Conservation (phyloP, 2,888 invertebrate genomes). For the Romanomermis culicivorax region DNA sequence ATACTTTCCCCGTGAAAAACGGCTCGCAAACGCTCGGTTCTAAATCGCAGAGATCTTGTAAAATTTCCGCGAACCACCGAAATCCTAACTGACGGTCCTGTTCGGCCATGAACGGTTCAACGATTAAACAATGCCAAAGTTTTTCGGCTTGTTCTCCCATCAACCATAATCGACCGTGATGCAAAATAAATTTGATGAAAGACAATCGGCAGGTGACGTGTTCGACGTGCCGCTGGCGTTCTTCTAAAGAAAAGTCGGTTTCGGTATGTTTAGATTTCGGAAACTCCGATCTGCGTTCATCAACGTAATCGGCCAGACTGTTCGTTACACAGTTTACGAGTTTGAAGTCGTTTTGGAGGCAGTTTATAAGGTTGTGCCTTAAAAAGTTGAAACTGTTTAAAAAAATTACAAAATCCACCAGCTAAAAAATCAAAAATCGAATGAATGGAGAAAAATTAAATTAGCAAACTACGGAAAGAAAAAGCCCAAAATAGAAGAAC, state of each 20-base stretch:
- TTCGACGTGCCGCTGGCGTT: constrained; percentile 66
- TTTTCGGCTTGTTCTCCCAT: constrained; percentile 81
- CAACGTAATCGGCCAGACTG: constrained; percentile 91
- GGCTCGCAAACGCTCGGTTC: constrained; percentile 85
- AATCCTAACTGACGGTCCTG: constrained; percentile 88
- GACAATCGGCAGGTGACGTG: constrained; percentile 64
- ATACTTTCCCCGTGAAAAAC: constrained; percentile 81
- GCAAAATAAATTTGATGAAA: constrained; percentile 23
- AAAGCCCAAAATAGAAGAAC: too few species aligned
- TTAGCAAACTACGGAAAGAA: too few species aligned
- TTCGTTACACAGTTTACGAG: too few species aligned
- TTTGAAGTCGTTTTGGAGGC: too few species aligned
- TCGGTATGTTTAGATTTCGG: too few species aligned
- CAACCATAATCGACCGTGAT: constrained; percentile 83
- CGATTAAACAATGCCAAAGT: constrained; percentile 80
- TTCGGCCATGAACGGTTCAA: constrained; percentile 69
- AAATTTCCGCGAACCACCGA: constrained; percentile 21
- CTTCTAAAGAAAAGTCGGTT: constrained; percentile 41
- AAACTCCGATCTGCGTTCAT: too few species aligned
- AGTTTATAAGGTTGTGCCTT: too few species aligned
- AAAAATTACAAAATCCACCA: too few species aligned
- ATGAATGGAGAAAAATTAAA: too few species aligned
- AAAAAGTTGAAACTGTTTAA: too few species aligned
- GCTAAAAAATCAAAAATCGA: too few species aligned
- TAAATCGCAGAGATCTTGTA: constrained; percentile 67